These are phyloP conservation scores for Sebastes kiyomatsui DNA, from an alignment of 2,797 vertebrate genomes.

Conservation along the genomic window DNA sequence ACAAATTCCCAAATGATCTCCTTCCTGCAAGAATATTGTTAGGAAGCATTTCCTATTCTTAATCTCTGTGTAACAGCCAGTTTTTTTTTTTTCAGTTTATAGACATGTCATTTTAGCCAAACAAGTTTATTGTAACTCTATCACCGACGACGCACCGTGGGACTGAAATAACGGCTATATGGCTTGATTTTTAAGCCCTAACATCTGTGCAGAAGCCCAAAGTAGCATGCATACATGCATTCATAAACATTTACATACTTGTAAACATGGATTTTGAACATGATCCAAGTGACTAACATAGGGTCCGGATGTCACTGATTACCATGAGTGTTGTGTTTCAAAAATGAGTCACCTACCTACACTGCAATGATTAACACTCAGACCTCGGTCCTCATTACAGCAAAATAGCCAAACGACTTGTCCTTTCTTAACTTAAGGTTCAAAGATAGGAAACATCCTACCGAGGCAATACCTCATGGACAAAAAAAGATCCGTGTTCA, in stretches of 20 bases:
- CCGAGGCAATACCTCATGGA: too few species aligned
- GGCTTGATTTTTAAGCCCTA: slow-evolving; percentile 45
- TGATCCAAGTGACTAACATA: slow-evolving; percentile 63
- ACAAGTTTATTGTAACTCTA: slow-evolving; percentile 12
- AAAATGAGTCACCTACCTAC: slow-evolving; percentile 54
- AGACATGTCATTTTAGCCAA: slow-evolving; percentile 5
- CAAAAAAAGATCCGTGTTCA: too few species aligned
- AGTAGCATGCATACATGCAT: slow-evolving; percentile 71
- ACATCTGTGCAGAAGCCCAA: slow-evolving; percentile 71
- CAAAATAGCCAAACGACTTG: too few species aligned
- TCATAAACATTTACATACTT: slow-evolving; percentile 79
- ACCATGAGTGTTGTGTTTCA: slow-evolving; percentile 59
- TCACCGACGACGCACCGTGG: not conserved
- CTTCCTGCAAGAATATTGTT: not conserved
- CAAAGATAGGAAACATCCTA: too few species aligned
- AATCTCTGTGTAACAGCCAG: not conserved
- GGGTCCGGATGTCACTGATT: slow-evolving; percentile 73
- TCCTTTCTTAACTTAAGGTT: too few species aligned
- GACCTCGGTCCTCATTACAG: not conserved
- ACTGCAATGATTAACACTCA: slow-evolving; percentile 45
- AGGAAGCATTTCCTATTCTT: slow-evolving; percentile 10
- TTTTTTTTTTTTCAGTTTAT: not conserved
- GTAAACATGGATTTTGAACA: slow-evolving; percentile 72
- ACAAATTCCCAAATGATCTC: not conserved
- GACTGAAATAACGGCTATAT: slow-evolving; percentile 45